These are phyloP conservation scores for Spea multiplicata DNA, from an alignment of 2,113 vertebrate genomes.

Conservation along the genomic window DNA sequence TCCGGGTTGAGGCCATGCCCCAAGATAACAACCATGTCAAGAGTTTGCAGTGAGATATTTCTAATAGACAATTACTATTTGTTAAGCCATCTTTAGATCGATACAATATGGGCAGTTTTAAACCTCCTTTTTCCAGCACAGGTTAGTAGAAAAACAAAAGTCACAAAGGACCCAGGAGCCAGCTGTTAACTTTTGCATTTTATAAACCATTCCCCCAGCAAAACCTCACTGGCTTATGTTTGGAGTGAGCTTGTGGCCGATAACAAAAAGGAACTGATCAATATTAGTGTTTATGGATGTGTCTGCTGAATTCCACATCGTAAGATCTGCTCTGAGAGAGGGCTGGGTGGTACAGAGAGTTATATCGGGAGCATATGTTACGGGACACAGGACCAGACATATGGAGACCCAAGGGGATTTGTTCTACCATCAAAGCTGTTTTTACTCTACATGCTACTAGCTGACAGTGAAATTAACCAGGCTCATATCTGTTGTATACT, in stretches of 20 bases:
- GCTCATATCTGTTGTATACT: no score
- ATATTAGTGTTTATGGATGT: background rate
- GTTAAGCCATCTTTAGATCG: background rate
- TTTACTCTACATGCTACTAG: no score
- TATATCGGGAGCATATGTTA: no score
- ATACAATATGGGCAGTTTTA: background rate
- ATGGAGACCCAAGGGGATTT: no score
- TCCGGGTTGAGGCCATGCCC: no score
- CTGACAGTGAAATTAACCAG: no score
- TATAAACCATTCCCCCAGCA: background rate
- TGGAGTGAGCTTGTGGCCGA: background rate
- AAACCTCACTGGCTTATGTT: background rate
- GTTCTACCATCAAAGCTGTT: no score
- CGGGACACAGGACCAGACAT: no score
- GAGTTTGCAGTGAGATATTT: no score
- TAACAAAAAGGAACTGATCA: background rate
- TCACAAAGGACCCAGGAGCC: background rate
- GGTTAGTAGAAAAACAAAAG: background rate
- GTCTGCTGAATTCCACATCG: background rate
- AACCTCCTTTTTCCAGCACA: background rate
- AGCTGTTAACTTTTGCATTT: background rate
- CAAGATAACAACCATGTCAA: no score
- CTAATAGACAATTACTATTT: background rate
- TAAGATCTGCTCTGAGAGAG: background rate
- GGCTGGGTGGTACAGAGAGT: no score